Percentiles rank a stretch among this genome's conserved stretches.
These are phyloP conservation scores for Monoplex corrugatus DNA, from an alignment of 2,888 invertebrate species.

Conservation along the genomic window DNA sequence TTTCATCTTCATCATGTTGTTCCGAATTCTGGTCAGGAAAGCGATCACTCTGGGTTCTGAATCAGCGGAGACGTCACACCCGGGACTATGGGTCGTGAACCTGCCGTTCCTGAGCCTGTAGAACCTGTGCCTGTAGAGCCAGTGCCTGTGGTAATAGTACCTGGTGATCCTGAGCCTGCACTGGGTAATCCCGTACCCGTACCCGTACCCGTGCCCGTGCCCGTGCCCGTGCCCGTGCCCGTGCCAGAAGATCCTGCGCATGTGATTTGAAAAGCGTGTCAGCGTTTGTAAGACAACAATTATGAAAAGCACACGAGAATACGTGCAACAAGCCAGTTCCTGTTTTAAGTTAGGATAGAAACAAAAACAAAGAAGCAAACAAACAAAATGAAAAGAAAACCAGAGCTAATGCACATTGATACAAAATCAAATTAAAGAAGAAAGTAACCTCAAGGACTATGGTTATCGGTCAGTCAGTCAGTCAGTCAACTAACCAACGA, in stretches of 20 bases:
- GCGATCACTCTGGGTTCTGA: not conserved
- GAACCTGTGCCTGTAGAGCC: not conserved
- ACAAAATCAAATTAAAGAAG: too few relatives aligned
- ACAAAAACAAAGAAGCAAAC: too few relatives aligned
- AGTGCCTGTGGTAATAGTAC: not conserved
- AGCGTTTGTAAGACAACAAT: too few relatives aligned
- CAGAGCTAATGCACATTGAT: too few relatives aligned
- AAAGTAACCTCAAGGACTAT: too few relatives aligned
- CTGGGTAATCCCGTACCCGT: not conserved
- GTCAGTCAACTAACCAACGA: too few relatives aligned
- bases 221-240: not conserved
- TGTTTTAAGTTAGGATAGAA: too few relatives aligned
- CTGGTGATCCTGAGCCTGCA: not conserved
- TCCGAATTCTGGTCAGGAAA: not conserved
- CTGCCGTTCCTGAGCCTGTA: not conserved
- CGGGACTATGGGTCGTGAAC: not conserved
- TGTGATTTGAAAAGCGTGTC: not conserved
- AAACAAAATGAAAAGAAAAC: too few relatives aligned
- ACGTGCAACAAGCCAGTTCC: too few relatives aligned
- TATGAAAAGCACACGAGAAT: too few relatives aligned
- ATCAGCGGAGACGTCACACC: not conserved
- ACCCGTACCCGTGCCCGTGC: constrained; percentile 1
- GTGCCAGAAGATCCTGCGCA: not conserved
- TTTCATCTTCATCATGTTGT: constrained; percentile 10
- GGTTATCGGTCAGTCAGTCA: too few relatives aligned